These are phyloP conservation scores for Porites evermanni DNA, from an alignment of 92 coral and sea anemone genomes.

Conservation along the genomic window DNA sequence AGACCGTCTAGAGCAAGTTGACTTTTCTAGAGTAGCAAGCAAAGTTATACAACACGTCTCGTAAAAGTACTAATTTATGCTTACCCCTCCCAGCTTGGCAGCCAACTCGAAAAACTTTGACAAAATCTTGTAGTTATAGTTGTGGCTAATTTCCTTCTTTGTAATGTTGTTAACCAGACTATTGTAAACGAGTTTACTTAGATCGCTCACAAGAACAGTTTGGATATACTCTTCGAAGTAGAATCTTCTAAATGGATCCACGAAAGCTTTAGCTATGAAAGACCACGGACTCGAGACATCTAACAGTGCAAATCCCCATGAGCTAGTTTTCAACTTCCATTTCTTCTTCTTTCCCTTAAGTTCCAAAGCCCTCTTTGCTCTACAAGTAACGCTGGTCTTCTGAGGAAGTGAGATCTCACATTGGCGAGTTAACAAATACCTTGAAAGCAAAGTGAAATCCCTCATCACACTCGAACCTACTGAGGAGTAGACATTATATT, in stretches of 20 bases:
- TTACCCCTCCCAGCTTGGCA: slow-evolving; percentile 19
- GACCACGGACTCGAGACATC: background rate
- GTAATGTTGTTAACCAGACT: background rate
- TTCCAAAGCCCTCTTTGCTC: slow-evolving; percentile 7
- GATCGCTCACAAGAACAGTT: slow-evolving; percentile 8
- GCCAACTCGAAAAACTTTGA: slow-evolving; percentile 21
- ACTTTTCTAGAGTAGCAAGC: too few relatives aligned
- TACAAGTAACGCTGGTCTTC: background rate
- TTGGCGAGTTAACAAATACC: background rate
- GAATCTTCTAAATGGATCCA: slow-evolving; percentile 25
- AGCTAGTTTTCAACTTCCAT: background rate
- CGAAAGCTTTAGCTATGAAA: background rate
- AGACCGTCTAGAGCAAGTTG: too few relatives aligned
- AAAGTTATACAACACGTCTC: too few relatives aligned
- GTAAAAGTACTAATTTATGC: background rate
- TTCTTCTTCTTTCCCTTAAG: background rate
- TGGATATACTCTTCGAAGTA: slow-evolving; percentile 18
- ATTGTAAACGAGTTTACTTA: background rate
- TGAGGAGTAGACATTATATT: too few relatives aligned
- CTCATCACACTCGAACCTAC: background rate
- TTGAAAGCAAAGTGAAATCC: background rate
- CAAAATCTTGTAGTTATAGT: background rate
- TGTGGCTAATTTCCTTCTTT: background rate
- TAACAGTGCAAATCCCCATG: slow-evolving; percentile 5
- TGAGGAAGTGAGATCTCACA: slow-evolving; percentile 34